phyloP scores from a whole-genome alignment of 2,888 invertebrate species.

The Formica aserva region DNA sequence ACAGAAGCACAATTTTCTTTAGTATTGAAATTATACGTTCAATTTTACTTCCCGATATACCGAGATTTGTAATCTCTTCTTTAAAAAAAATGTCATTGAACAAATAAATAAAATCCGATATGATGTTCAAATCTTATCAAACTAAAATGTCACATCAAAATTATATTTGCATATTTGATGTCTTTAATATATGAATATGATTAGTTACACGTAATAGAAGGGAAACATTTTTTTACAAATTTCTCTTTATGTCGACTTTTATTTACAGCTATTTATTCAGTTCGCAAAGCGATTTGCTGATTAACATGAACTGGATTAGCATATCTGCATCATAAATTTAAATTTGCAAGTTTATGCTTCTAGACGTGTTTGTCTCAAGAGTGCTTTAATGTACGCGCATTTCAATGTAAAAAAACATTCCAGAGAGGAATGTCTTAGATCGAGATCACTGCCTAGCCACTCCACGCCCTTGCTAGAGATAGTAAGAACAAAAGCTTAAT shows the following conservation, averaged over 20 bases:
- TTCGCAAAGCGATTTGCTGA: too few species aligned
- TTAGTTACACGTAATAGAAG: background rate
- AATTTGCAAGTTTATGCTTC: slow-evolving; percentile 17
- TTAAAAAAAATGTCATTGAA: background rate
- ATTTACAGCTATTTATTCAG: slow-evolving; percentile 7
- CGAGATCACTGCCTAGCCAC: slow-evolving; percentile 11
- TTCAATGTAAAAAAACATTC: slow-evolving; percentile 33
- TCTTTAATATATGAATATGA: background rate
- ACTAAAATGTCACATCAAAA: background rate
- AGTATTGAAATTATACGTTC: background rate
- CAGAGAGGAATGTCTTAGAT: slow-evolving; percentile 27
- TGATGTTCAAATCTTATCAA: background rate
- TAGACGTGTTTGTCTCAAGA: slow-evolving; percentile 9
- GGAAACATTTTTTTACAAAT: background rate
- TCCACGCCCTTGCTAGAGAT: background rate
- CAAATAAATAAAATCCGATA: background rate
- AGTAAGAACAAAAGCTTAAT: slow-evolving; percentile 15
- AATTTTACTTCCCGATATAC: background rate
- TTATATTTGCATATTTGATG: background rate
- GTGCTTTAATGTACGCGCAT: background rate
- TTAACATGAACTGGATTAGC: background rate
- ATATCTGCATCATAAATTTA: slow-evolving; percentile 8
- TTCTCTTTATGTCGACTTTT: background rate
- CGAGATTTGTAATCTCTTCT: background rate
- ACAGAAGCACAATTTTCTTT: slow-evolving; percentile 4